phyloP scores from a whole-genome alignment of 1,140 invertebrate species.

The Parapsyche elsis region DNA sequence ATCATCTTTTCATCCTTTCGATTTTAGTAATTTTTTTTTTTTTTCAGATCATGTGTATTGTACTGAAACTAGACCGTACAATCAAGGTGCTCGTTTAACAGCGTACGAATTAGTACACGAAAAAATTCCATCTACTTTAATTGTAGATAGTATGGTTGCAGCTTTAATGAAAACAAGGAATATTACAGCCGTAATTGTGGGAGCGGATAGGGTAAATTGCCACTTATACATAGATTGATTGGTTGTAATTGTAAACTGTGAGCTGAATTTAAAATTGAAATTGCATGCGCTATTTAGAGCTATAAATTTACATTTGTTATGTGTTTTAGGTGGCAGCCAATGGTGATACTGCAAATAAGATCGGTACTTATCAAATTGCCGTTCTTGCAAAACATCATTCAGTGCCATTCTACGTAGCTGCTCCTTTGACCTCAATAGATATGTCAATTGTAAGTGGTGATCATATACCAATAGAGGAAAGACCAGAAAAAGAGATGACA shows the following conservation, averaged over 20 bases:
- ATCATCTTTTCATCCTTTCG: neutral
- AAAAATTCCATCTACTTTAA: conserved; percentile 90
- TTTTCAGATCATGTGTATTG: conserved; percentile 88
- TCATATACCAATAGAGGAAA: conserved; percentile 93
- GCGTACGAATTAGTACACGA: conserved; percentile 96
- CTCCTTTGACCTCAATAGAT: conserved; percentile 94
- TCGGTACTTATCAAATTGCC: conserved; percentile 98
- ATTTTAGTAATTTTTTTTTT: neutral
- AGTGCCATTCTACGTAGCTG: conserved; percentile 96
- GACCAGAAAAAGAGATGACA: conserved; percentile 91
- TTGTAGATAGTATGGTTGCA: conserved; percentile 96
- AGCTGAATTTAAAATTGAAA: no score
- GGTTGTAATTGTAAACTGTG: no score
- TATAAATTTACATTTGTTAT: neutral
- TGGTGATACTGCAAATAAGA: conserved; percentile 99
- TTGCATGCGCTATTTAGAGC: no score
- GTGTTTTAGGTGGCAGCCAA: conserved; percentile 81
- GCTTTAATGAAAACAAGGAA: conserved; percentile 86
- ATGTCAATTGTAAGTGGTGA: conserved; percentile 81
- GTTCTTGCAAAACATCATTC: conserved; percentile 90
- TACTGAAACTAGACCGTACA: conserved; percentile 98
- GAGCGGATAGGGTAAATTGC: conserved; percentile 82
- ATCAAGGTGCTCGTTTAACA: conserved; percentile 95
- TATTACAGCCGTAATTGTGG: conserved; percentile 84
- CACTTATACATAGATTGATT: neutral